A percentile compares a stretch with the other conserved stretches of the same genome.
phyloP scores from a whole-genome alignment of 2,888 invertebrate genomes.

The Drosophila niveifrons region DNA sequence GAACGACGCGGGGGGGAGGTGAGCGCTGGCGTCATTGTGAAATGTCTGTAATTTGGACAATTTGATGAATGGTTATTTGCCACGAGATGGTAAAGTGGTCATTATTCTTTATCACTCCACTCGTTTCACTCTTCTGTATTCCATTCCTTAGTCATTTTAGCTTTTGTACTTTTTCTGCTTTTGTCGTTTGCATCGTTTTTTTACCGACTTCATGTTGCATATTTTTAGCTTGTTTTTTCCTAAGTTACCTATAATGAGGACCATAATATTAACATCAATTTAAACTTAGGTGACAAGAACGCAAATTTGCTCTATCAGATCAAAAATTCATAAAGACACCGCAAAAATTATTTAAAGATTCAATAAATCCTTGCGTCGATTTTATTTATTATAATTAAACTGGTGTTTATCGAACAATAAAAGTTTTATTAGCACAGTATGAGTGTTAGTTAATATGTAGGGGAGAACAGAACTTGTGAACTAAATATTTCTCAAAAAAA shows the following conservation, averaged over 20 bases:
- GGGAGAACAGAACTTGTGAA: no score
- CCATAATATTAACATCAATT: constrained; percentile 53
- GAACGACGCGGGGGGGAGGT: constrained; percentile 14
- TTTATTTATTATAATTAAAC: no score
- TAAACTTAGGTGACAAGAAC: constrained; percentile 9
- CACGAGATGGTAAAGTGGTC: constrained; percentile 85
- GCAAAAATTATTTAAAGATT: background rate
- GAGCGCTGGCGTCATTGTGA: constrained; percentile 81
- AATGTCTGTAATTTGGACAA: constrained; percentile 86
- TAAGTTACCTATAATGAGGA: constrained; percentile 38
- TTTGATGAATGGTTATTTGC: constrained; percentile 86
- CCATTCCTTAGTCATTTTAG: constrained; percentile 32
- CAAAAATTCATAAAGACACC: background rate
- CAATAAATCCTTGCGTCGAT: no score
- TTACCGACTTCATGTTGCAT: constrained; percentile 67
- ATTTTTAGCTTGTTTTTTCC: constrained; percentile 47
- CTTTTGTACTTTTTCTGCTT: constrained; percentile 37
- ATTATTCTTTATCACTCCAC: constrained; percentile 83
- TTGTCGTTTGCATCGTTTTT: constrained; percentile 61
- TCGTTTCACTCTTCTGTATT: constrained; percentile 33
- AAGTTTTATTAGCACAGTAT: no score
- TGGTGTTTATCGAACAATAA: no score
- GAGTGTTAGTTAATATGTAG: no score
- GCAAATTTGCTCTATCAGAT: constrained; percentile 44
- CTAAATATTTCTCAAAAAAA: no score